phyloP scores from a whole-genome alignment of 2,113 vertebrate species.

The Anolis carolinensis region DNA sequence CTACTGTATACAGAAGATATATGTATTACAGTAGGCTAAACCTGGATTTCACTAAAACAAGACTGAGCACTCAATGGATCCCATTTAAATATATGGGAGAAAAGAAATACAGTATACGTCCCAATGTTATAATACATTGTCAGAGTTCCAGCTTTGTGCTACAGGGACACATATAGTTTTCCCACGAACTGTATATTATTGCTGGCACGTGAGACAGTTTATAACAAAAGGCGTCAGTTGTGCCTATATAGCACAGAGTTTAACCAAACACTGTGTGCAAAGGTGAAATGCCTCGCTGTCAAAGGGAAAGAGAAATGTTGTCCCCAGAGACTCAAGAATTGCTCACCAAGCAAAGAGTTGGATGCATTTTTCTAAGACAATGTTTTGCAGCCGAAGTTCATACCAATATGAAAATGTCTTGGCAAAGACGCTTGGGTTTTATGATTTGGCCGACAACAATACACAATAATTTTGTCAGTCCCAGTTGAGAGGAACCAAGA shows the following conservation, averaged over 20 bases:
- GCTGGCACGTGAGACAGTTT: not conserved
- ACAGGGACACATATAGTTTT: not conserved
- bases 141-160: not conserved
- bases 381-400: not conserved
- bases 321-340: not conserved
- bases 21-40: no score
- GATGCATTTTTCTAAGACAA: not conserved
- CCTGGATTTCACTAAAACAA: not conserved
- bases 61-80: not conserved
- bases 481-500: not conserved
- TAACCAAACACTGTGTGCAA: not conserved
- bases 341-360: not conserved
- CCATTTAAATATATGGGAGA: not conserved
- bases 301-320: not conserved
- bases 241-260: slow-evolving; percentile 15
- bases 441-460: not conserved
- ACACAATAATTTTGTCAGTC: slow-evolving; percentile 6
- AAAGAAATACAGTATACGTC: not conserved
- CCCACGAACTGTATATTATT: not conserved
- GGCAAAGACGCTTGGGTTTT: not conserved
- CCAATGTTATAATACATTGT: not conserved
- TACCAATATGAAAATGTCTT: not conserved
- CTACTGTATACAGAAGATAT: no score
- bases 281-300: not conserved
- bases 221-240: not conserved